These are phyloP conservation scores for Dendrolimus kikuchii DNA, from an alignment of 1,140 invertebrate species.

Conservation along the genomic window DNA sequence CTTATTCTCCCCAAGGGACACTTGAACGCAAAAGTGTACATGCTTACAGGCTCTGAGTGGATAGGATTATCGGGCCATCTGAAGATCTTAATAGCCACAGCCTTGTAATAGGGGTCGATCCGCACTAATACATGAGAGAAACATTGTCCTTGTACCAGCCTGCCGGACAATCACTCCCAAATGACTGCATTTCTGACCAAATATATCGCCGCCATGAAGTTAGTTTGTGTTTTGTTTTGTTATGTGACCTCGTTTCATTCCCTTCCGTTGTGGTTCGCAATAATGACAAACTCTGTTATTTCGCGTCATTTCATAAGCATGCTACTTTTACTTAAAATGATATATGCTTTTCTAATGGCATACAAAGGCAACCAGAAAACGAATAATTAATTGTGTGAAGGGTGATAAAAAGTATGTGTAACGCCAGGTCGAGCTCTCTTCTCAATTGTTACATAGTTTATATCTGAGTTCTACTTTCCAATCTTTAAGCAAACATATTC, in stretches of 20 bases:
- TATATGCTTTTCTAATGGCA: no score
- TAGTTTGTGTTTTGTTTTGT: no score
- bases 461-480: no score
- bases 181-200: conserved; percentile 3
- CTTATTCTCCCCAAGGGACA: conserved; percentile 10
- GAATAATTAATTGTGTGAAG: no score
- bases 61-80: conserved; percentile 13
- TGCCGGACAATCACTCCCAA: conserved; percentile 6
- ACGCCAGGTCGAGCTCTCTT: no score
- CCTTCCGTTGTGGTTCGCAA: no score
- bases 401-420: no score
- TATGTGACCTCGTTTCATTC: no score
- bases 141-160: conserved; percentile 6
- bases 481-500: no score
- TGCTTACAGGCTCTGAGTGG: conserved; percentile 11
- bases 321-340: background rate
- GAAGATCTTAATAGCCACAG: conserved; percentile 15
- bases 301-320: background rate
- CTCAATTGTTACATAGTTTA: no score
- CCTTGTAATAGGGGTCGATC: conserved; percentile 13
- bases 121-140: conserved; percentile 11
- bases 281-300: background rate
- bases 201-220: no score
- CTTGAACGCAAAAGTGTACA: conserved; percentile 10
- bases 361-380: no score